These are phyloP conservation scores for Eufriesea mexicana DNA, from an alignment of 1,140 invertebrate genomes.

Conservation along the genomic window DNA sequence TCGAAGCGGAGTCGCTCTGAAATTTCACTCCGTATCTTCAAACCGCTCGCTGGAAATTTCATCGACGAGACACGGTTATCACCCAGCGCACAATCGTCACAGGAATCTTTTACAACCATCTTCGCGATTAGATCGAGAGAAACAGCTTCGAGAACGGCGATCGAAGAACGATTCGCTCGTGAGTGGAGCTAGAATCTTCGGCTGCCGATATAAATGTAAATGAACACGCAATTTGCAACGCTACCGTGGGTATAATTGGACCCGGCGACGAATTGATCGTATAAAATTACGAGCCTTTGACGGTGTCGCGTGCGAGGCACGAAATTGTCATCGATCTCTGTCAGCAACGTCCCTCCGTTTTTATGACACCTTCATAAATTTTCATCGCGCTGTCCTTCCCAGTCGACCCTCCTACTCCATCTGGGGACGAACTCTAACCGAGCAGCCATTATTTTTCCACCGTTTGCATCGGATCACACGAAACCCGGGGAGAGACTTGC, in stretches of 20 bases:
- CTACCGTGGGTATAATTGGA: conserved; percentile 3
- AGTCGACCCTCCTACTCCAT: not conserved
- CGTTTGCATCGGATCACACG: not conserved
- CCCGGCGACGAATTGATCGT: not conserved
- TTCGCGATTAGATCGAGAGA: too few species aligned
- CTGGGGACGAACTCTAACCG: not conserved
- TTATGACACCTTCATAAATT: not conserved
- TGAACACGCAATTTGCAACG: conserved; percentile 7
- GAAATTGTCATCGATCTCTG: conserved; percentile 9
- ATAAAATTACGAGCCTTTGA: conserved; percentile 18
- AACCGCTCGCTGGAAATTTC: not conserved
- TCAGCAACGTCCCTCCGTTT: not conserved
- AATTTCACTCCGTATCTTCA: not conserved
- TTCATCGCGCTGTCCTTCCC: not conserved
- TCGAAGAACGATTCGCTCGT: not conserved
- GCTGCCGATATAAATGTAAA: conserved; percentile 39
- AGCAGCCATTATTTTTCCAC: not conserved
- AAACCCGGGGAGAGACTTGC: too few species aligned
- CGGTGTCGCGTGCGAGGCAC: not conserved
- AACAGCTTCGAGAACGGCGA: too few species aligned
- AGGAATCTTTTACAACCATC: too few species aligned
- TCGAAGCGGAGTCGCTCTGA: not conserved
- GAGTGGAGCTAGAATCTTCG: too few species aligned
- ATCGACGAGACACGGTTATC: too few species aligned
- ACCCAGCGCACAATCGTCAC: too few species aligned